Conservation (phyloP, 2,113 vertebrate species). For the Lepisosteus oculatus region DNA sequence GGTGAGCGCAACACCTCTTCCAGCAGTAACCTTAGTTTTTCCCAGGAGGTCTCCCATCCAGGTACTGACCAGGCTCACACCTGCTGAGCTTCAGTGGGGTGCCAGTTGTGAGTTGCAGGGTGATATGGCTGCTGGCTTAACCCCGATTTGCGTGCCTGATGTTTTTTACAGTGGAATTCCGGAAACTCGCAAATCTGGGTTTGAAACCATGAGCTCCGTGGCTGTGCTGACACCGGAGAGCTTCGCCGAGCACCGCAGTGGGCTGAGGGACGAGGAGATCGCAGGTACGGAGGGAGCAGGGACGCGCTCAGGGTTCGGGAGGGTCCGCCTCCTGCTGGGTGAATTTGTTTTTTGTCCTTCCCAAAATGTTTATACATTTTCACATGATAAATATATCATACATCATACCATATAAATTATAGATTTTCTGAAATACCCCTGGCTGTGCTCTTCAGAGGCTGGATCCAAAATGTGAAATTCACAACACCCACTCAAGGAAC, state of each 20-base stretch:
- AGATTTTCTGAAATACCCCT: too few species aligned
- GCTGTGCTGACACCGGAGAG: conserved; percentile 74
- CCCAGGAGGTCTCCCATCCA: background rate
- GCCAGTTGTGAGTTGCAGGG: too few species aligned
- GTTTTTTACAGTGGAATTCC: conserved; percentile 54
- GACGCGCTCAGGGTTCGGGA: background rate
- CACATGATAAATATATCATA: too few species aligned
- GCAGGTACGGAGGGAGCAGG: conserved; percentile 43
- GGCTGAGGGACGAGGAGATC: conserved; percentile 63
- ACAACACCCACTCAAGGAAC: too few species aligned
- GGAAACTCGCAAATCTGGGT: conserved; percentile 57
- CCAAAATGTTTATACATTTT: background rate
- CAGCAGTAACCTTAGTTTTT: too few species aligned
- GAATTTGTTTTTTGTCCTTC: background rate
- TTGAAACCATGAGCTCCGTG: conserved; percentile 76
- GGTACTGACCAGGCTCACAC: background rate
- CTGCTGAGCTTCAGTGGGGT: background rate
- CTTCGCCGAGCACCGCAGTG: conserved; percentile 73
- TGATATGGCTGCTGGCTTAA: too few species aligned
- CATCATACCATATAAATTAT: too few species aligned
- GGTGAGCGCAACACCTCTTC: too few species aligned
- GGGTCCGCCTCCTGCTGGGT: background rate
- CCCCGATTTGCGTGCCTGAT: background rate
- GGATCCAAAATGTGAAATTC: too few species aligned
- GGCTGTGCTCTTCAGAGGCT: too few species aligned